Conservation (phyloP, 1,140 invertebrate species). For the Drosophila serrata region DNA sequence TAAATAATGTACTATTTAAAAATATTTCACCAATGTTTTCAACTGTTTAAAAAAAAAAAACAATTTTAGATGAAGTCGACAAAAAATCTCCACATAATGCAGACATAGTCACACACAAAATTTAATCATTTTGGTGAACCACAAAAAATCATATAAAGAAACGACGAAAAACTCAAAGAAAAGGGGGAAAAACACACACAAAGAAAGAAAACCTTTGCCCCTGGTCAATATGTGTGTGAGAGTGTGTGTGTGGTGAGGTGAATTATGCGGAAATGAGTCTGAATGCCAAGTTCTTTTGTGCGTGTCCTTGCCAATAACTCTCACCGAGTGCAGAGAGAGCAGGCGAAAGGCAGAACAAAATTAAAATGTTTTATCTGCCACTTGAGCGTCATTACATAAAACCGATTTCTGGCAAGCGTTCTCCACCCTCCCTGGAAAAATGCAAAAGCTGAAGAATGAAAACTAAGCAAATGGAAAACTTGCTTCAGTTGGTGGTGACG, state of each 20-base stretch:
- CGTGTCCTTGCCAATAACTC: slow-evolving; percentile 72
- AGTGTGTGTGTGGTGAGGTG: slow-evolving; percentile 16
- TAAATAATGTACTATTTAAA: not conserved
- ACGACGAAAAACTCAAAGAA: not conserved
- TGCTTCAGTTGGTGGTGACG: not conserved
- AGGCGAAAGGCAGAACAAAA: slow-evolving; percentile 12
- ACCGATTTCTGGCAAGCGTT: slow-evolving; percentile 62
- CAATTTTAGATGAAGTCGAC: not conserved
- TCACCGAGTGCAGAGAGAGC: slow-evolving; percentile 35
- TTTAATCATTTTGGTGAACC: slow-evolving; percentile 38
- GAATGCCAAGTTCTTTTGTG: slow-evolving; percentile 62
- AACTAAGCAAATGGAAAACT: slow-evolving; percentile 56
- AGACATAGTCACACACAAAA: slow-evolving; percentile 25
- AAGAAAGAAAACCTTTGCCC: slow-evolving; percentile 5
- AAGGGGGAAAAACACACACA: not conserved
- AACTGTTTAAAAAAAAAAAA: not conserved
- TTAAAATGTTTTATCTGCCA: slow-evolving; percentile 68
- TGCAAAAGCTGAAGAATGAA: slow-evolving; percentile 32
- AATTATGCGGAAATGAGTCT: slow-evolving; percentile 41
- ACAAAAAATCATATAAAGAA: slow-evolving; percentile 10
- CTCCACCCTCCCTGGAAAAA: slow-evolving; percentile 14
- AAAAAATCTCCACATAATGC: slow-evolving; percentile 16
- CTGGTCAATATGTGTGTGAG: slow-evolving; percentile 24
- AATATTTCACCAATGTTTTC: not conserved
- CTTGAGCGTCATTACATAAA: slow-evolving; percentile 71